Conservation (phyloP, 2,888 invertebrate genomes). For the Lobophora halterata region DNA sequence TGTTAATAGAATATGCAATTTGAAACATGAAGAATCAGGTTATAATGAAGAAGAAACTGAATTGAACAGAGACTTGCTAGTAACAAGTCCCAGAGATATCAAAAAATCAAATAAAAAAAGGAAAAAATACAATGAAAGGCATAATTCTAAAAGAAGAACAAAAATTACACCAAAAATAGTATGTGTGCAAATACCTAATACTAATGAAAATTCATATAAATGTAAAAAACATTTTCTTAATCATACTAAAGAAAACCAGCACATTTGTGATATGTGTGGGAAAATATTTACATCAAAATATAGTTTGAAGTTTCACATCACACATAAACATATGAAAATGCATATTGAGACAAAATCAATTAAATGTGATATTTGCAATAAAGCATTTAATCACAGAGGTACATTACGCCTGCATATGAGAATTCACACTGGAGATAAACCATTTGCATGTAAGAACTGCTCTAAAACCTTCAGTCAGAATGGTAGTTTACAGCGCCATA, state of each 20-base stretch:
- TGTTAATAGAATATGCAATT: neutral
- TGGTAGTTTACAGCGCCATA: slow-evolving; percentile 17
- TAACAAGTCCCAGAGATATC: neutral
- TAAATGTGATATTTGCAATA: slow-evolving; percentile 19
- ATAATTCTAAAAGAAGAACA: slow-evolving; percentile 2
- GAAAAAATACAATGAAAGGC: neutral
- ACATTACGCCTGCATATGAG: slow-evolving; percentile 22
- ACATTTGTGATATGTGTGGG: slow-evolving; percentile 13
- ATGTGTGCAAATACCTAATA: neutral
- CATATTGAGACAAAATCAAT: slow-evolving; percentile 3
- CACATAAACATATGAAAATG: slow-evolving; percentile 14
- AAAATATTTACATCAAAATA: slow-evolving; percentile 19
- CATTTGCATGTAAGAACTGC: slow-evolving; percentile 24
- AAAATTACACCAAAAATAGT: neutral
- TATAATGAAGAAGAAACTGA: no score
- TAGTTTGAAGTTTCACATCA: slow-evolving; percentile 17
- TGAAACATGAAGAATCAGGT: slow-evolving; percentile 14
- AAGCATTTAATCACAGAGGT: slow-evolving; percentile 19
- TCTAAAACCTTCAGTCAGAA: slow-evolving; percentile 19
- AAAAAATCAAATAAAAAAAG: neutral
- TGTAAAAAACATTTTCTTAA: slow-evolving; percentile 3
- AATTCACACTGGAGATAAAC: slow-evolving; percentile 22
- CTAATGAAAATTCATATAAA: neutral
- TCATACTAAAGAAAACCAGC: neutral
- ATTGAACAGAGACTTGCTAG: slow-evolving; percentile 1